Percentiles rank a stretch among this genome's conserved stretches.
Conservation (phyloP, 2,113 vertebrate genomes). For the Origma solitaria region DNA sequence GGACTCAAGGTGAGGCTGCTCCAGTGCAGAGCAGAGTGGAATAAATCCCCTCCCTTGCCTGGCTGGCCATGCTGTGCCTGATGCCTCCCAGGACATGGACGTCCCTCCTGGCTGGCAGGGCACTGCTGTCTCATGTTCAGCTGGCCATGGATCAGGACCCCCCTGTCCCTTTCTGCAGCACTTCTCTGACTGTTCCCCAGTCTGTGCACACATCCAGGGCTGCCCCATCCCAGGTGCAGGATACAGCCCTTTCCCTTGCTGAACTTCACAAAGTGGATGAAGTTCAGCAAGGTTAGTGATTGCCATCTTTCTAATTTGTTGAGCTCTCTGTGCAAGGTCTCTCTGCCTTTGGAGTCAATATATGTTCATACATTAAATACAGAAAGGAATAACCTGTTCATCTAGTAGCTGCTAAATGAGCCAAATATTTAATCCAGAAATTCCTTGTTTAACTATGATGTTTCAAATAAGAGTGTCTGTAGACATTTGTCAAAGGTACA, state of each 20-base stretch:
- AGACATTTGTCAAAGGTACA: background rate
- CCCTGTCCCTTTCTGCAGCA: background rate
- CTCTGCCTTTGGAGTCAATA: background rate
- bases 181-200: background rate
- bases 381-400: background rate
- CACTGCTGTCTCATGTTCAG: background rate
- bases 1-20: fast-evolving
- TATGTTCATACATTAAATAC: background rate
- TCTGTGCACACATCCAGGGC: background rate
- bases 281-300: background rate
- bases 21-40: background rate
- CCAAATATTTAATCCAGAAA: background rate
- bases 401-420: background rate
- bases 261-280: background rate
- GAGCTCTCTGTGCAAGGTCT: background rate
- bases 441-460: background rate
- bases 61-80: fast-evolving
- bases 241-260: background rate
- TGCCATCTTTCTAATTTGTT: background rate
- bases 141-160: background rate
- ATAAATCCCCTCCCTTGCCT: background rate
- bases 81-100: background rate
- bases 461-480: background rate
- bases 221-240: background rate
- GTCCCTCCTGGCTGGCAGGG: background rate